Evolutionary conservation across 2,888 invertebrate species (phyloP), one percentile per base, ranked within the genome.

Genomic region (Belgica antarctica): DNA sequence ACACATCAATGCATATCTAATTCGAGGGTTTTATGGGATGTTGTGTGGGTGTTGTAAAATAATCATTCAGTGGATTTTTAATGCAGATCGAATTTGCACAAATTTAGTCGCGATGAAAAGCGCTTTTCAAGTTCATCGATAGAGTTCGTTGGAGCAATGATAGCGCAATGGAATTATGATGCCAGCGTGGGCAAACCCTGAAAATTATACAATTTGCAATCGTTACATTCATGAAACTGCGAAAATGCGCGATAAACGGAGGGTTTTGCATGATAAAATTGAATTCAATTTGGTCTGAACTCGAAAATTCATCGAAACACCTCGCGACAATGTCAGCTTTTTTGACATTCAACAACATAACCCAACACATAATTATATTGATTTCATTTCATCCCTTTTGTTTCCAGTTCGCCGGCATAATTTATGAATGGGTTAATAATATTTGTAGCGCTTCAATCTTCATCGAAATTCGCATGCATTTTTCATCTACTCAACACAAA

Each of bases 381-480:
- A 65, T 65, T 65, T 65, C 27, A 65, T 47, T 65, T 65, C 47
- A 46, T 24, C 17, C n/a, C n/a, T n/a, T n/a, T n/a, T n/a, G n/a
- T n/a, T n/a, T n/a, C n/a, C n/a, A n/a, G 22, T 63, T 22, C 24
- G 24, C 27, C 24, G 41, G 25, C n/a, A 63, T 63, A n/a, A 63
- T 65, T 65, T 41, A 65, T 41, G 65, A 65, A 36, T 15, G 28
- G 65, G 65, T 46, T 65, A 65, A 65, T 65, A 65, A 47, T 46
- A 65, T 65, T 63, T 65, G 27, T 25, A 46, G 22, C 24, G 47
- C 65, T 27, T 17, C 12, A n/a, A 25, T 15, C 47, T 62, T 36
- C 59, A 27, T 59, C 28, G 24, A 59, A 25, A n/a, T 25, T 28
- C 47, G 17, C 47, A 46, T 46, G 15, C 24, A 46, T 46, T 46